Percentiles rank a stretch among this genome's conserved stretches.
Conservation (phyloP, 1,140 invertebrate genomes). For the Aricia agestis region DNA sequence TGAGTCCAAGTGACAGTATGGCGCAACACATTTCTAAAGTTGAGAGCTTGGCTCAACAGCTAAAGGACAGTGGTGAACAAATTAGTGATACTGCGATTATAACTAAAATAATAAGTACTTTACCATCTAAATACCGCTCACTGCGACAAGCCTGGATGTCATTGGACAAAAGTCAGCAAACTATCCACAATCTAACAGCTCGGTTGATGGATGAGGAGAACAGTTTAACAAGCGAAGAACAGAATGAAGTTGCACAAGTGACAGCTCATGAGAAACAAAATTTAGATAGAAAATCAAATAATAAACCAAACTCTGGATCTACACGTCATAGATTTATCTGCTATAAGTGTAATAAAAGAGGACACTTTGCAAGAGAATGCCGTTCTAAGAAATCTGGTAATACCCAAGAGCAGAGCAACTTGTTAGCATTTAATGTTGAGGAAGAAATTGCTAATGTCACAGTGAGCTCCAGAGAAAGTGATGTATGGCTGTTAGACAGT, state of each 20-base stretch:
- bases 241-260: conserved; percentile 36
- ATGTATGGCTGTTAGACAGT: conserved; percentile 46
- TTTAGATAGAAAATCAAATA: neutral
- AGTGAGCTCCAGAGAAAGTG: too few relatives aligned
- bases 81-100: conserved; percentile 50
- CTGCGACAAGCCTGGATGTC: conserved; percentile 56
- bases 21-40: conserved; percentile 56
- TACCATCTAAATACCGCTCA: conserved; percentile 45
- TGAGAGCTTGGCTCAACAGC: conserved; percentile 43
- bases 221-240: conserved; percentile 26
- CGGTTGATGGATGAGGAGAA: conserved; percentile 56
- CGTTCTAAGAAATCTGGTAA: conserved; percentile 3
- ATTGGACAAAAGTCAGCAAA: conserved; percentile 48
- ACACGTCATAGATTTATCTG: conserved; percentile 26
- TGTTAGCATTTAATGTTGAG: conserved; percentile 21
- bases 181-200: conserved; percentile 45
- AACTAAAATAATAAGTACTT: conserved; percentile 45
- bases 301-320: too few relatives aligned
- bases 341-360: conserved; percentile 31
- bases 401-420: conserved; percentile 1
- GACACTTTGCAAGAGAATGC: conserved; percentile 30
- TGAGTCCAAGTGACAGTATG: conserved; percentile 41
- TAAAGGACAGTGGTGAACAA: conserved; percentile 45
- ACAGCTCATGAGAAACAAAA: conserved; percentile 23
- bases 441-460: neutral